A percentile compares a stretch with the other conserved stretches of the same genome.
Conservation (phyloP, 2,797 vertebrate genomes). For the Chelidonichthys spinosus region DNA sequence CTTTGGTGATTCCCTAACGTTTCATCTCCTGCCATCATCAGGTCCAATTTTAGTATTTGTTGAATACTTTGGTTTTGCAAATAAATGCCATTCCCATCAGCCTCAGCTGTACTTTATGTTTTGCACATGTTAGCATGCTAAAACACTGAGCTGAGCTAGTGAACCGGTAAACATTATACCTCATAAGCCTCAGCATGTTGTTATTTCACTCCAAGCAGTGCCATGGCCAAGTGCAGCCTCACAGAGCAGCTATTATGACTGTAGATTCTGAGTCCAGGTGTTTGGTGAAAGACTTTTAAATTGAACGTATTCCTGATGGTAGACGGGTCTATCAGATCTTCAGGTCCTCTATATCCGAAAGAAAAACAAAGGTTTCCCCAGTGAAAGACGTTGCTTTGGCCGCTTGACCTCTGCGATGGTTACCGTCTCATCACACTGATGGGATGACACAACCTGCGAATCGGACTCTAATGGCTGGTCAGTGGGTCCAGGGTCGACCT, state of each 20-base stretch:
- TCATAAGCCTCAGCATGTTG: too few species aligned
- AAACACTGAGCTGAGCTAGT: too few species aligned
- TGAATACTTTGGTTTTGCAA: too few species aligned
- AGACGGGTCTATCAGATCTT: neutral
- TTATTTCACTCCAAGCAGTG: too few species aligned
- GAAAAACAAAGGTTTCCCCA: neutral
- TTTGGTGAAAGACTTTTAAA: neutral
- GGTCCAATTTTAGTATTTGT: too few species aligned
- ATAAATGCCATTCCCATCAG: too few species aligned
- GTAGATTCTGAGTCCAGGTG: neutral
- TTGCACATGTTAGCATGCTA: too few species aligned
- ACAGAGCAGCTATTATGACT: too few species aligned
- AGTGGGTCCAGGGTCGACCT: constrained; percentile 26
- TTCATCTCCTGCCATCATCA: neutral
- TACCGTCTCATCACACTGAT: constrained; percentile 39
- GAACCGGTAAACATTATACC: too few species aligned
- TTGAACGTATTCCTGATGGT: neutral
- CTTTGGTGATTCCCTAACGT: neutral
- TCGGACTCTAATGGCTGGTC: constrained; percentile 17
- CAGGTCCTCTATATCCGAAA: neutral
- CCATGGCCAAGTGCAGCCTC: too few species aligned
- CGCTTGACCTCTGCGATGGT: constrained; percentile 4
- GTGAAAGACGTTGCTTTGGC: constrained; percentile 26
- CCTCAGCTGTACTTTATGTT: too few species aligned
- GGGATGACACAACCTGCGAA: constrained; percentile 30